Evolutionary conservation across 2,113 vertebrate genomes (phyloP).

Genomic region (Megalops atlanticus): DNA sequence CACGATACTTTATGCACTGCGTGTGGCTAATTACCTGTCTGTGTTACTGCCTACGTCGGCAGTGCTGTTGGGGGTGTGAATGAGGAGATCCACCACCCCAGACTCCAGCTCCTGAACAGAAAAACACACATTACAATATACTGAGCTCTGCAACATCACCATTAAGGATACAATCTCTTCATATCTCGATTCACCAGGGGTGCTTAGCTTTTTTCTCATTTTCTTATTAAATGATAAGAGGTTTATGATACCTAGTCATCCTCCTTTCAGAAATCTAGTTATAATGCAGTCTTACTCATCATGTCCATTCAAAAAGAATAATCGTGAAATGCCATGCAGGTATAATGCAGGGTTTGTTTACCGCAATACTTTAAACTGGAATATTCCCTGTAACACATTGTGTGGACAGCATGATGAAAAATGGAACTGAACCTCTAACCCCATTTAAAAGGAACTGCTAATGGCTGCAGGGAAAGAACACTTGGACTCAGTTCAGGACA

Average conservation of each 20-base stretch:
- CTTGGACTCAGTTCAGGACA: background rate
- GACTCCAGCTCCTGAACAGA: constrained; percentile 72
- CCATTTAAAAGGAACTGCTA: background rate
- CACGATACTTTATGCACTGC: background rate
- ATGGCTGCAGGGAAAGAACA: background rate
- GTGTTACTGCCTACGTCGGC: constrained; percentile 79
- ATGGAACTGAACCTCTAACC: background rate
- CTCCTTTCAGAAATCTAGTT: constrained; percentile 1
- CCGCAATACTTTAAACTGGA: background rate
- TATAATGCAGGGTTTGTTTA: background rate
- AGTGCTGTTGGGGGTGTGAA: constrained; percentile 75
- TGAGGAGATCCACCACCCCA: constrained; percentile 74
- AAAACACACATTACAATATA: background rate
- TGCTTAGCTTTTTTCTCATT: background rate
- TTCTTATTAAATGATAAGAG: background rate
- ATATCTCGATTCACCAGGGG: background rate
- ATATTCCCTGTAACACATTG: background rate
- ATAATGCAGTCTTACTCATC: background rate
- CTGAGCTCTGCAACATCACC: background rate
- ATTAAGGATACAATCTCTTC: too few relatives aligned
- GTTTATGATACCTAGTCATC: background rate
- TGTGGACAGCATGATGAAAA: background rate
- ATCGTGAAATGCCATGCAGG: background rate
- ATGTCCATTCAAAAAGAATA: too few relatives aligned
- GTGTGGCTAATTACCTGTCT: constrained; percentile 63